phyloP scores from a whole-genome alignment of 2,888 invertebrate species.

The Phragmatobia fuliginosa region DNA sequence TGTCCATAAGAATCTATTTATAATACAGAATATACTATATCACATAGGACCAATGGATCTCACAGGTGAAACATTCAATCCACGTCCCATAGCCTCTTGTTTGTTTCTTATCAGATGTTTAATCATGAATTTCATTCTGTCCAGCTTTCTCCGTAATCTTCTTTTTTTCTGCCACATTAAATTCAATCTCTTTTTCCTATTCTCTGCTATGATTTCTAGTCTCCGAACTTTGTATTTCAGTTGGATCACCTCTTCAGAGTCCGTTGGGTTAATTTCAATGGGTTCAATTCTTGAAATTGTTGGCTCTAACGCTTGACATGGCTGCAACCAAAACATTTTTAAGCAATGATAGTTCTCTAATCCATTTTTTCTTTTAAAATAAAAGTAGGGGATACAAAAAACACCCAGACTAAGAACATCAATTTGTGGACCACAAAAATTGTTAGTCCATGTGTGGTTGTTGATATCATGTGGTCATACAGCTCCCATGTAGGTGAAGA shows the following conservation, averaged over 20 bases:
- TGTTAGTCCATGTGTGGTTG: no score
- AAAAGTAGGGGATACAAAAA: no score
- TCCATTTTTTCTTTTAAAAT: no score
- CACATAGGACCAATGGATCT: conserved; percentile 18
- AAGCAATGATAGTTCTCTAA: no score
- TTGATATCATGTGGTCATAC: no score
- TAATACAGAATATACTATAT: neutral
- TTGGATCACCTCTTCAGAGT: conserved; percentile 68
- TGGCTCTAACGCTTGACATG: conserved; percentile 67
- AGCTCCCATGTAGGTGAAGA: no score
- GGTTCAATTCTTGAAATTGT: conserved; percentile 63
- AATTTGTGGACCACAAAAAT: no score
- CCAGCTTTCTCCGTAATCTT: conserved; percentile 64
- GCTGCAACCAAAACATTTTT: conserved; percentile 53
- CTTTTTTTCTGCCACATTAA: conserved; percentile 69
- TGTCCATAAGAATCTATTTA: no score
- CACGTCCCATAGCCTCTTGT: conserved; percentile 28
- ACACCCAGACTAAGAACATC: no score
- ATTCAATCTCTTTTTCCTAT: conserved; percentile 65
- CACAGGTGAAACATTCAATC: conserved; percentile 5
- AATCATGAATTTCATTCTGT: conserved; percentile 64
- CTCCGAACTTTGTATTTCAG: conserved; percentile 70
- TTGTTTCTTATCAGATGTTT: conserved; percentile 69
- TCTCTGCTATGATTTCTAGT: conserved; percentile 69
- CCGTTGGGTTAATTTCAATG: conserved; percentile 61